phyloP scores from a whole-genome alignment of 92 coral and sea anemone species.

The Epizoanthus scotinus region DNA sequence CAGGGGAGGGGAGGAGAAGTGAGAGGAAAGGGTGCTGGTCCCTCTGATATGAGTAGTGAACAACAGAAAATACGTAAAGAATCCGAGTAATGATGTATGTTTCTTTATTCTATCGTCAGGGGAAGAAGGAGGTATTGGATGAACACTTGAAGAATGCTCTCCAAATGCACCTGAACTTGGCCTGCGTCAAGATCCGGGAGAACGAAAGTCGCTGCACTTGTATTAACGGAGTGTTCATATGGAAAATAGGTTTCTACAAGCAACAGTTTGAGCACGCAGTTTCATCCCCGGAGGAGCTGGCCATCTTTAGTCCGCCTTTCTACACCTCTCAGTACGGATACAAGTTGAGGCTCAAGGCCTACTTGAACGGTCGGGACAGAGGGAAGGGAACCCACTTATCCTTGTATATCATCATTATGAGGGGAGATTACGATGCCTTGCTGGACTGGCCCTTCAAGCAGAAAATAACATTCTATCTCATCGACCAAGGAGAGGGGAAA shows the following conservation, averaged over 20 bases:
- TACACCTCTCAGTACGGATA: slow-evolving; percentile 95
- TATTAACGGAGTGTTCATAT: slow-evolving; percentile 82
- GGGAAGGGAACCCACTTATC: slow-evolving; percentile 94
- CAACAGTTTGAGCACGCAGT: slow-evolving; percentile 86
- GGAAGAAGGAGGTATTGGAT: slow-evolving; percentile 80
- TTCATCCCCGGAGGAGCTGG: slow-evolving; percentile 85
- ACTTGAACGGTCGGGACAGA: slow-evolving; percentile 93
- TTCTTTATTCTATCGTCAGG: slow-evolving; percentile 49
- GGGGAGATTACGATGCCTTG: slow-evolving; percentile 91
- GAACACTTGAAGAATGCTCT: slow-evolving; percentile 86
- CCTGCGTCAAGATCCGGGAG: slow-evolving; percentile 89
- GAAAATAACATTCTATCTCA: slow-evolving; percentile 89
- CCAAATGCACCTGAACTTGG: slow-evolving; percentile 89
- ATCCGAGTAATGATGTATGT: neutral
- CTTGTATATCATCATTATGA: slow-evolving; percentile 94
- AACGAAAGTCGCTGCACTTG: slow-evolving; percentile 96
- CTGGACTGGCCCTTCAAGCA: slow-evolving; percentile 99
- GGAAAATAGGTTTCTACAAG: slow-evolving; percentile 89
- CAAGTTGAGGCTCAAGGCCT: slow-evolving; percentile 90
- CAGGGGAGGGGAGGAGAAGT: too few relatives aligned
- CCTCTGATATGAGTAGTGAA: too few relatives aligned
- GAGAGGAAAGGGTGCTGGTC: too few relatives aligned
- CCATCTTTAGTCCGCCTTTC: slow-evolving; percentile 95
- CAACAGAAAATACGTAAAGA: neutral
- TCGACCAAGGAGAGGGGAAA: slow-evolving; percentile 89